Evolutionary conservation across 2,113 vertebrate species (phyloP).

Genomic region (Alethe diademata): DNA sequence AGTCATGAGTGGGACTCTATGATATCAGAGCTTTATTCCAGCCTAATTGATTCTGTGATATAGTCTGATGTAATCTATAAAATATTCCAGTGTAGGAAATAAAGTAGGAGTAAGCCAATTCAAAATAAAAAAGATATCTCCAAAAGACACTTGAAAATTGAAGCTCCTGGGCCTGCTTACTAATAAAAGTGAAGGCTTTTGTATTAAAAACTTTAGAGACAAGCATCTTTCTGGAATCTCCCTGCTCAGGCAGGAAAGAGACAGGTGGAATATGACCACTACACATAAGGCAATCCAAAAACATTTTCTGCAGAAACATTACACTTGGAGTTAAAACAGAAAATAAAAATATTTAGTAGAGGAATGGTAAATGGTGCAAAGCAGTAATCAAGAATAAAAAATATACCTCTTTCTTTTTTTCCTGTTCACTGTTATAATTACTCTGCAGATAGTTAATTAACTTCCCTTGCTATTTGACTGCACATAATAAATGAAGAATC

Average conservation of each 20-base stretch:
- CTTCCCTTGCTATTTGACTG: neutral
- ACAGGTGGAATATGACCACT: neutral
- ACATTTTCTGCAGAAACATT: neutral
- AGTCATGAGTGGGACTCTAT: rapidly evolving
- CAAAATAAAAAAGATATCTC: neutral
- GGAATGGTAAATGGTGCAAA: neutral
- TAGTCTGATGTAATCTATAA: neutral
- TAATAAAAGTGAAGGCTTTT: neutral
- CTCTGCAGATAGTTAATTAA: neutral
- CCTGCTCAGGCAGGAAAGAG: neutral
- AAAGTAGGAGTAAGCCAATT: neutral
- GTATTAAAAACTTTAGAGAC: neutral
- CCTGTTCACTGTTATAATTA: neutral
- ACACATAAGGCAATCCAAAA: neutral
- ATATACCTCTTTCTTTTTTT: neutral
- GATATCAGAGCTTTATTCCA: neutral
- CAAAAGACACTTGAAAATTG: neutral
- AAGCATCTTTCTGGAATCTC: neutral
- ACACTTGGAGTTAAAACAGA: neutral
- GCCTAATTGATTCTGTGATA: neutral
- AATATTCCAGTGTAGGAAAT: neutral
- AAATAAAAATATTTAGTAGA: neutral
- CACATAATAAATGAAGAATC: neutral
- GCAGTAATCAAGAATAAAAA: neutral
- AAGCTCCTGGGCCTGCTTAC: neutral